Conservation (phyloP, 2,888 invertebrate genomes). For the Napeogenes sylphis region DNA sequence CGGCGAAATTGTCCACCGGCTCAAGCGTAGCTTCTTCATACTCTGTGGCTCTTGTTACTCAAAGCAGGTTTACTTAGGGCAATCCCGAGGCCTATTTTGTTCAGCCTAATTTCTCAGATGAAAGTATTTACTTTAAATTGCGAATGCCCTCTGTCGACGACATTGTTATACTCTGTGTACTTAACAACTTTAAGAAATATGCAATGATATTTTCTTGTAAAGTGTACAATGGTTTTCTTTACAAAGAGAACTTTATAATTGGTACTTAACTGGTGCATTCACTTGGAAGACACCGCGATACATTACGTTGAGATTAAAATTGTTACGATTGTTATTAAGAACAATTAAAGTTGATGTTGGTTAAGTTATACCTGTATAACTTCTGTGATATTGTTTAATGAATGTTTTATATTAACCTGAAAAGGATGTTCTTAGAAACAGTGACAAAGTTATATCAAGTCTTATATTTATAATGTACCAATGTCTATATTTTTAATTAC, state of each 20-base stretch:
- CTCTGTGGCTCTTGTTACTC: slow-evolving; percentile 50
- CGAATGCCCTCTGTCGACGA: slow-evolving; percentile 61
- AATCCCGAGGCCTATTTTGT: slow-evolving; percentile 58
- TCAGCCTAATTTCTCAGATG: slow-evolving; percentile 56
- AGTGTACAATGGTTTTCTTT: slow-evolving; percentile 28
- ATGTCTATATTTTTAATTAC: no score
- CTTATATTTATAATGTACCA: no score
- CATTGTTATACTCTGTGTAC: slow-evolving; percentile 63
- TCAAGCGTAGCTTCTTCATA: slow-evolving; percentile 58
- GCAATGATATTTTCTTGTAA: slow-evolving; percentile 26
- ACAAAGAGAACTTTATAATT: slow-evolving; percentile 30
- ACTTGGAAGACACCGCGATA: slow-evolving; percentile 27
- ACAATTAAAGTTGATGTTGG: slow-evolving; percentile 18
- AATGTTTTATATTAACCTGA: not conserved
- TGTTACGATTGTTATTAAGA: slow-evolving; percentile 21
- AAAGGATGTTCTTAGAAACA: not conserved
- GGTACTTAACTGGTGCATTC: slow-evolving; percentile 29
- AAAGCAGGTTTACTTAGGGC: slow-evolving; percentile 68
- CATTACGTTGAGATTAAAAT: slow-evolving; percentile 24
- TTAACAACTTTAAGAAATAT: slow-evolving; percentile 43
- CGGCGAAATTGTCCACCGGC: slow-evolving; percentile 57
- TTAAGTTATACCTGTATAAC: slow-evolving; percentile 2
- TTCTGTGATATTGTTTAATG: not conserved
- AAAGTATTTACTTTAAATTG: slow-evolving; percentile 71
- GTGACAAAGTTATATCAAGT: no score